Conservation (phyloP, 64 coral and sea anemone species). For the Montipora efflorescens region DNA sequence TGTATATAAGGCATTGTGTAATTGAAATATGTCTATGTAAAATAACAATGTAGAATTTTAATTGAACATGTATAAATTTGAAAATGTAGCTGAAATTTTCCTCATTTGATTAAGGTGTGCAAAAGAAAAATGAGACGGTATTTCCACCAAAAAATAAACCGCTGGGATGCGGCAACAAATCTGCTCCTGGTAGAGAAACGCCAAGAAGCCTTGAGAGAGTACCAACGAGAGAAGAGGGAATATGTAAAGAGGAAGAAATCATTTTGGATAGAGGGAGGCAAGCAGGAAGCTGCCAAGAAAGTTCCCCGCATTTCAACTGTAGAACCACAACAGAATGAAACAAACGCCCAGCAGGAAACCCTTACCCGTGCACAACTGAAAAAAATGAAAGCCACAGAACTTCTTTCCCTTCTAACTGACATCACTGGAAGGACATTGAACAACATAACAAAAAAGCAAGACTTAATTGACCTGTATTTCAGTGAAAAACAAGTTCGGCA, state of each 20-base stretch:
- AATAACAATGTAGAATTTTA: slow-evolving; percentile 11
- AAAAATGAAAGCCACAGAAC: slow-evolving; percentile 34
- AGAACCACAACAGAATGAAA: not conserved
- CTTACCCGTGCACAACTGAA: slow-evolving; percentile 33
- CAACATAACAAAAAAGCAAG: slow-evolving; percentile 8
- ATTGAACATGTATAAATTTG: not conserved
- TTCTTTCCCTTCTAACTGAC: slow-evolving; percentile 18
- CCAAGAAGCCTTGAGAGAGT: slow-evolving; percentile 16
- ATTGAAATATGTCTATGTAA: too few relatives aligned
- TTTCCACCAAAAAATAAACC: slow-evolving; percentile 50
- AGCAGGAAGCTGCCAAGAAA: slow-evolving; percentile 24
- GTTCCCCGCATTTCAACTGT: not conserved
- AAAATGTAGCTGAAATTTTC: slow-evolving; percentile 17
- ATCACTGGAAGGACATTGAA: slow-evolving; percentile 3
- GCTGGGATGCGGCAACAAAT: slow-evolving; percentile 4
- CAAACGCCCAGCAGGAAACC: not conserved
- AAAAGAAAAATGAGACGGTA: slow-evolving; percentile 57
- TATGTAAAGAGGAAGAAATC: slow-evolving; percentile 1
- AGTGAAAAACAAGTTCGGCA: slow-evolving; percentile 7
- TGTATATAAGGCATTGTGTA: too few relatives aligned
- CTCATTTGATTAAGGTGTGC: slow-evolving; percentile 11
- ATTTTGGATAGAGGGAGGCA: slow-evolving; percentile 45
- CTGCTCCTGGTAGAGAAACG: slow-evolving; percentile 26
- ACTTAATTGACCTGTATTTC: slow-evolving; percentile 20
- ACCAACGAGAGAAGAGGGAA: slow-evolving; percentile 25